Base-by-base conservation (phyloP, 1,140 invertebrate genomes). In the Laodelphax striatellus region DNA sequence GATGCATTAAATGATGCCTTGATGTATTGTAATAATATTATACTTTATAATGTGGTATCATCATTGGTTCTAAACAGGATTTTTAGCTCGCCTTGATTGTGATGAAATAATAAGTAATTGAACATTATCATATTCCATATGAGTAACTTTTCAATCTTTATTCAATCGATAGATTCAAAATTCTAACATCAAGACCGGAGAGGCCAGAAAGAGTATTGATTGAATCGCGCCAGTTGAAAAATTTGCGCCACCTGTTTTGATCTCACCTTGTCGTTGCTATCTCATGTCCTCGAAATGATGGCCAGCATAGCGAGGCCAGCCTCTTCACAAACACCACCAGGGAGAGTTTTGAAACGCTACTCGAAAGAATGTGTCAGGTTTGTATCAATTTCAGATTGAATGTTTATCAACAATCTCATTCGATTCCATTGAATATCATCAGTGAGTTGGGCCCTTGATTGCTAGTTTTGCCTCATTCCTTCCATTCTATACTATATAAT, bases 161-260 rank as follows among this genome's bases (percentile, higher is more conserved):
- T 11, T 38, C 4, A 5, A 9, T 38, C 42, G 70, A 62, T 55
- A 86, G 83, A 80, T 86, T 72, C 74, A 87, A 73, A 79, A 81
- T 65, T 65, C 71, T 71, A 22, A 72, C 73, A 4, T 70, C 69
- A 52, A 38, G 34, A 13, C 34, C 34, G 1, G 34, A 53, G 28
- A 63, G 73, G 28, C 72, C 71, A n/a, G 75, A 76, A 58, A 63
- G 73, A 70, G 82, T 70, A 63, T 80, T 79, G 63, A 80, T 84
- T n/a, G 88, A 91, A 64, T 82, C 84, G 0, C 77, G 88, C 22
- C 88, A 91, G 63, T 75, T 92, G 4, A 90, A 89, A n/a, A 72
- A 84, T 92, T 38, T 92, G 88, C 67, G 85, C 86, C 0, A 91
- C 89, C 8, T 92, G 89, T 69, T 88, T 88, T 69, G 85, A 88